Base-by-base conservation (phyloP, 2,797 vertebrate genomes). In the Gymnocypris eckloni region DNA sequence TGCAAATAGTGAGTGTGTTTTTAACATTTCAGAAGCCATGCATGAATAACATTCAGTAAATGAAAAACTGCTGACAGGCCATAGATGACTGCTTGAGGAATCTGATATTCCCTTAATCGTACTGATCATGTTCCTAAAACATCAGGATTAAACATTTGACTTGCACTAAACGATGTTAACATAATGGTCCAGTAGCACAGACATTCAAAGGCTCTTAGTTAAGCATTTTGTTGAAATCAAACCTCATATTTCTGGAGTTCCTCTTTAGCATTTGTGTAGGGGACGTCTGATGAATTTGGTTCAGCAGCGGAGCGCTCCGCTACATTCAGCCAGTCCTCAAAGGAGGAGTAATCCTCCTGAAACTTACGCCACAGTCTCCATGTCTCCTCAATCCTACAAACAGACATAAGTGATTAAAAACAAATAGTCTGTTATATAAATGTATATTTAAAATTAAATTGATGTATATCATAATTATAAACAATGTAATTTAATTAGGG, bases 241-340 rank as follows among this genome's bases (percentile, higher is more conserved):
- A 98, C 98, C 97, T 99, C 98, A 78, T 97, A 99, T 92, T 94
- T 97, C 94, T 98, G 98, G 73, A 98, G 95, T 87, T 99, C 98
- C 78, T 99, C 97, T 88, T 98, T 99, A 90, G 98, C 98, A 4
- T 91, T 93, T 0, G 95, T 94, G 83, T 97, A 98, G 15, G 95
- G 92, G 87, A 98, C 95, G 54, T 97, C 96, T 0, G 96, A 96
- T 41, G 97, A 96, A 89, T 96, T 96, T 0, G 98, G 97, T 89
- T 90, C 96, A 87, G 98, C 96, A 0, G 96, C 96, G 0, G 93
- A 94, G 67, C 83, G 90, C 93, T 99, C 98, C 0, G 96, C 95
- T 0, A 93, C 80, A 90, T 96, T 96, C 5, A 99, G 95, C 98
- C 98, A 99, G 70, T 97, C 96, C 87, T 99, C 97, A 56, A 99